Percentiles rank a stretch among this genome's conserved stretches.
phyloP scores from a whole-genome alignment of 2,113 vertebrate genomes.

The Gymnorhina tibicen region DNA sequence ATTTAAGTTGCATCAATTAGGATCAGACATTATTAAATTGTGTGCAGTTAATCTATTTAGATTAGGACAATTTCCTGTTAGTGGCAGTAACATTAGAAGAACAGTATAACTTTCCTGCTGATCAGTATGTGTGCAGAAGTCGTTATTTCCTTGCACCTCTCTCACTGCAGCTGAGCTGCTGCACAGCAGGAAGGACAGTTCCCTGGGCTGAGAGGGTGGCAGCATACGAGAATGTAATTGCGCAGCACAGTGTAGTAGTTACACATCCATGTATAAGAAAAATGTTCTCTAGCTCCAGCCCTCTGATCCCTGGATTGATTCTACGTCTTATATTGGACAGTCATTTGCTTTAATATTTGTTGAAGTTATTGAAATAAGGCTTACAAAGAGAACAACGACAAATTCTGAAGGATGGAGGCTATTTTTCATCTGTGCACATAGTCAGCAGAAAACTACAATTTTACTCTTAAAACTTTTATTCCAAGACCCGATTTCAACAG shows the following conservation, averaged over 20 bases:
- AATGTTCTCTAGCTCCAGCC: not conserved
- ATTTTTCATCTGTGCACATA: not conserved
- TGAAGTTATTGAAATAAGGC: not conserved
- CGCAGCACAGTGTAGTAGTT: not conserved
- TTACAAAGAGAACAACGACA: not conserved
- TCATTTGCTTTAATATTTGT: not conserved
- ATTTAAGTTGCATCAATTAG: not conserved
- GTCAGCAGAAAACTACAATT: not conserved
- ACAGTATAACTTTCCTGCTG: not conserved
- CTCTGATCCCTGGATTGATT: not conserved
- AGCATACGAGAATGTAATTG: not conserved
- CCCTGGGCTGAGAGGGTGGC: not conserved
- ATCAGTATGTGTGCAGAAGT: not conserved
- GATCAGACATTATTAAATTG: not conserved
- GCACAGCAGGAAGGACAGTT: not conserved
- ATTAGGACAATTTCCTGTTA: not conserved
- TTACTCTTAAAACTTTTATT: not conserved
- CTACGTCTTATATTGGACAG: not conserved
- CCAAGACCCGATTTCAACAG: not conserved
- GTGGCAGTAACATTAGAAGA: not conserved
- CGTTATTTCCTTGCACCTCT: not conserved
- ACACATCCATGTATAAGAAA: fast-evolving
- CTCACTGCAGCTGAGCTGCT: not conserved
- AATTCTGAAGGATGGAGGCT: not conserved
- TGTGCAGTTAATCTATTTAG: not conserved